These are phyloP conservation scores for Pandemis cinnamomeana DNA, from an alignment of 2,888 invertebrate species.

Conservation along the genomic window DNA sequence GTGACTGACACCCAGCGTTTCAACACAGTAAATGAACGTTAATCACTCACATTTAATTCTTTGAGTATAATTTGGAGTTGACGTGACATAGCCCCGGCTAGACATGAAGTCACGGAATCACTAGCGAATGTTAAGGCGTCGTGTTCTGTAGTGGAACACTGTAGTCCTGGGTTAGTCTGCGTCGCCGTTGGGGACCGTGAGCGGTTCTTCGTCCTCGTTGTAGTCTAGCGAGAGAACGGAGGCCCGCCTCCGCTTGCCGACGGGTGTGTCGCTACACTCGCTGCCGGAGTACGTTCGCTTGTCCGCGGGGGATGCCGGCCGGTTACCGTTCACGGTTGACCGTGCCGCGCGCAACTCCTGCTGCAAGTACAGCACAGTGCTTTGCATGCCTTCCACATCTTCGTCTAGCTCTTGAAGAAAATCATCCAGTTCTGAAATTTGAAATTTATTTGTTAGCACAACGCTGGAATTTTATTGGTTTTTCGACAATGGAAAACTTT, in stretches of 20 bases:
- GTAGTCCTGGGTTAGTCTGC: constrained; percentile 75
- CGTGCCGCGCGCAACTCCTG: constrained; percentile 94
- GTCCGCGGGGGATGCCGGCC: constrained; percentile 64
- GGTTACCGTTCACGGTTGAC: constrained; percentile 73
- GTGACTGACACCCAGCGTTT: constrained; percentile 62
- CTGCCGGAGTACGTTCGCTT: constrained; percentile 77
- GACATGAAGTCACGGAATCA: constrained; percentile 61
- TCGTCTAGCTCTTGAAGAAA: constrained; percentile 98
- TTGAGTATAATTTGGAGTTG: constrained; percentile 60
- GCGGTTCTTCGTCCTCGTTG: constrained; percentile 90
- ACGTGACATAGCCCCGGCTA: constrained; percentile 53
- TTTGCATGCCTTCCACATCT: constrained; percentile 99
- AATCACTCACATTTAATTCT: constrained; percentile 65
- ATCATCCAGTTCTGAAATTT: constrained; percentile 93
- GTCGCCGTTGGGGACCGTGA: constrained; percentile 88
- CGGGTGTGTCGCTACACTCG: constrained; percentile 75
- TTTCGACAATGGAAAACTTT: too few species aligned
- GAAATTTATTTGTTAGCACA: background rate
- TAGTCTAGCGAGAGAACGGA: constrained; percentile 90
- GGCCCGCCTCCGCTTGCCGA: constrained; percentile 88
- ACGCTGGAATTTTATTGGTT: too few species aligned
- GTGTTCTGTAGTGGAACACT: constrained; percentile 65
- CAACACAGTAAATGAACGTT: constrained; percentile 53
- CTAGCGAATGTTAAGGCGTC: constrained; percentile 63
- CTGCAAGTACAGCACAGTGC: constrained; percentile 96